Evolutionary conservation across 1,140 invertebrate genomes (phyloP).

Genomic region (Agraylea sexmaculata): DNA sequence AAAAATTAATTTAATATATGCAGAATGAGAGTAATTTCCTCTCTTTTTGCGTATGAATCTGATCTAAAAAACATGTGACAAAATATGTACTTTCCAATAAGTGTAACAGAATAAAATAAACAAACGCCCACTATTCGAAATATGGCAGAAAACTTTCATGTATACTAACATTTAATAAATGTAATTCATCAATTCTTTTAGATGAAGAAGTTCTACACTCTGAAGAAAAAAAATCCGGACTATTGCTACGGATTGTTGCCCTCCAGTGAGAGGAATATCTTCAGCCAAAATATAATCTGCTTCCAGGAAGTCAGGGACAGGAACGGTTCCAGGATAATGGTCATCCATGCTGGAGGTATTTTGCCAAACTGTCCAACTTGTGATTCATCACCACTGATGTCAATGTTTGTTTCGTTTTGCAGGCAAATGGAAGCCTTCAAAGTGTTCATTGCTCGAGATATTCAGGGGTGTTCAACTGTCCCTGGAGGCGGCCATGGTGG

Average conservation of each 20-base stretch:
- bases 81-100: too few species aligned
- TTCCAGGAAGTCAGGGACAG: slow-evolving; percentile 66
- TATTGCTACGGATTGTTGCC: slow-evolving; percentile 56
- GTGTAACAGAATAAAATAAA: too few species aligned
- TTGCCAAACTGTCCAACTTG: slow-evolving; percentile 15
- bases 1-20: too few species aligned
- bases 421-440: slow-evolving; percentile 72
- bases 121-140: too few species aligned
- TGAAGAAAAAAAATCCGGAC: slow-evolving; percentile 55
- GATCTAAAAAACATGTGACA: too few species aligned
- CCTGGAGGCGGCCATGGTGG: slow-evolving; percentile 63
- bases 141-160: too few species aligned
- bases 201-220: slow-evolving; percentile 66
- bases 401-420: slow-evolving; percentile 23
- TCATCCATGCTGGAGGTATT: slow-evolving; percentile 66
- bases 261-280: slow-evolving; percentile 53
- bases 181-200: too few species aligned
- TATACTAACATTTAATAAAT: too few species aligned
- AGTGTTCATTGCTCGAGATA: slow-evolving; percentile 59
- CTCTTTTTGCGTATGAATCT: too few species aligned
- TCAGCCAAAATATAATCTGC: slow-evolving; percentile 59
- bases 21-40: too few species aligned
- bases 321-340: slow-evolving; percentile 55
- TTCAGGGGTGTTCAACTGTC: slow-evolving; percentile 67
- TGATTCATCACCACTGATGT: neutral